phyloP scores from a whole-genome alignment of 2,888 invertebrate species.

The Clitarchus hookeri region DNA sequence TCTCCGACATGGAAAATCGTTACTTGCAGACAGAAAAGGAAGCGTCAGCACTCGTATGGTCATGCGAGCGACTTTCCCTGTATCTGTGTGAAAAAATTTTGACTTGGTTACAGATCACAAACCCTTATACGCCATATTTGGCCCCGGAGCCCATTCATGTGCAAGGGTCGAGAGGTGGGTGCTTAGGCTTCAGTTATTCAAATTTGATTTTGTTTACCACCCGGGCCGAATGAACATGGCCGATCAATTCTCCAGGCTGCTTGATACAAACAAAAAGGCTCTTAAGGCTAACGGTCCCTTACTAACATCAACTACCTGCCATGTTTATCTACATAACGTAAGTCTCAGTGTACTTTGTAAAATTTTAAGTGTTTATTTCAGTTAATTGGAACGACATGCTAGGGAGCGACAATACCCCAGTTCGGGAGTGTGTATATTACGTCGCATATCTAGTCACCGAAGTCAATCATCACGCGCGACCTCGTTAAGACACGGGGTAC shows the following conservation, averaged over 20 bases:
- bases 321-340: no score
- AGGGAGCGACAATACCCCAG: no score
- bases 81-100: constrained; percentile 53
- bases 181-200: constrained; percentile 43
- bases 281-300: no score
- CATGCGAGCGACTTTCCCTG: constrained; percentile 51
- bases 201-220: constrained; percentile 40
- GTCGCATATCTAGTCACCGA: no score
- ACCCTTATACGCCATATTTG: neutral
- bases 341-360: no score
- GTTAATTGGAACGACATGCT: no score
- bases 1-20: constrained; percentile 51
- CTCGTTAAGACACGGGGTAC: no score
- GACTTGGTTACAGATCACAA: constrained; percentile 50
- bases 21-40: constrained; percentile 46
- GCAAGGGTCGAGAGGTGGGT: constrained; percentile 45
- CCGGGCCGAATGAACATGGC: constrained; percentile 47
- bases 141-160: constrained; percentile 44
- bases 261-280: neutral
- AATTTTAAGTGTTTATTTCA: no score
- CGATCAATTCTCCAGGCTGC: constrained; percentile 47
- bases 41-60: constrained; percentile 51
- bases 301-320: no score
- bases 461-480: no score
- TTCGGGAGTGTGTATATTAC: no score